Evolutionary conservation across 2,113 vertebrate species (phyloP).

Genomic region (Poeciliopsis prolifica): DNA sequence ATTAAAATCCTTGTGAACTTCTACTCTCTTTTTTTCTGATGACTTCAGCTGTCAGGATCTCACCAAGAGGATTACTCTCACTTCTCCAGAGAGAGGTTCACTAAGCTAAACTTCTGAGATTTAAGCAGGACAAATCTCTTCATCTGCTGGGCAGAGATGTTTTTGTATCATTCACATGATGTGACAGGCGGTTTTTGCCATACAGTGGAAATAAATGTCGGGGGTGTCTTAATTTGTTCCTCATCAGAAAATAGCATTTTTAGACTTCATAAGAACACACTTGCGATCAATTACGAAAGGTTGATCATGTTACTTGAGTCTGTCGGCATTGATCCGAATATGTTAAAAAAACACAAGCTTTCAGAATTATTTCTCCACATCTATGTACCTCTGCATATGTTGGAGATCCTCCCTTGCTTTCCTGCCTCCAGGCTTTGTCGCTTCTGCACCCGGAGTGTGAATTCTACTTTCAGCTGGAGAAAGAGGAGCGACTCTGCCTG

Average conservation of each 20-base stretch:
- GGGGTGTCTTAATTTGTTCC: too few species aligned
- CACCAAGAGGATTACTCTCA: not conserved
- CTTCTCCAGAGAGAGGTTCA: not conserved
- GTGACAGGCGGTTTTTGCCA: not conserved
- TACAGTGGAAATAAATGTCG: too few species aligned
- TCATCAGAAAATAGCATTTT: too few species aligned
- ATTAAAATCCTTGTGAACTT: not conserved
- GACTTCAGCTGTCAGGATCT: not conserved
- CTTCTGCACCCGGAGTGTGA: slow-evolving; percentile 82
- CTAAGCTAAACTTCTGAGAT: not conserved
- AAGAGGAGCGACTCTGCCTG: slow-evolving; percentile 73
- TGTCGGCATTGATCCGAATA: not conserved
- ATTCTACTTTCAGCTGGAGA: slow-evolving; percentile 78
- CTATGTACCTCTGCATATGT: not conserved
- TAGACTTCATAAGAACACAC: too few species aligned
- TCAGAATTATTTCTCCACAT: not conserved
- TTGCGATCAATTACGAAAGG: too few species aligned
- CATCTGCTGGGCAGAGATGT: not conserved
- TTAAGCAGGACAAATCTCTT: not conserved
- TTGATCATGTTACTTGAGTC: too few species aligned
- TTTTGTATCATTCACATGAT: not conserved
- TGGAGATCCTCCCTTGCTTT: slow-evolving; percentile 4
- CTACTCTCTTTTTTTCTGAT: not conserved
- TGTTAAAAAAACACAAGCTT: not conserved
- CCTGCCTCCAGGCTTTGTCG: slow-evolving; percentile 61